These are phyloP conservation scores for Tiliacea citrago DNA, from an alignment of 2,888 invertebrate species.

Conservation along the genomic window DNA sequence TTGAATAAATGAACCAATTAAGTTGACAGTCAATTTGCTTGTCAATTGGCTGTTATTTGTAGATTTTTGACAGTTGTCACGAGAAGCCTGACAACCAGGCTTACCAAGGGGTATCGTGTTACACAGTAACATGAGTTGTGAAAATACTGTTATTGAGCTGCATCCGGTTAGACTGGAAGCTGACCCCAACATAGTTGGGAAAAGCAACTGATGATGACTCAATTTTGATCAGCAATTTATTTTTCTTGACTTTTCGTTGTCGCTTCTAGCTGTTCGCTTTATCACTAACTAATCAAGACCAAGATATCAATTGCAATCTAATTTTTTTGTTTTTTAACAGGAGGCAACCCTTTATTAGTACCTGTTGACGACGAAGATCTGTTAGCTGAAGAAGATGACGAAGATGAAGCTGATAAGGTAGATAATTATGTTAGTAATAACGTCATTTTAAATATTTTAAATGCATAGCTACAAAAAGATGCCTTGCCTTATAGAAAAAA, in stretches of 20 bases:
- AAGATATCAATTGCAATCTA: background rate
- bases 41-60: no score
- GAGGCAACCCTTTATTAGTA: conserved; percentile 85
- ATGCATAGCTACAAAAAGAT: background rate
- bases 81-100: no score
- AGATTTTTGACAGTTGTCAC: no score
- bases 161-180: no score
- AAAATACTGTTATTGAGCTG: no score
- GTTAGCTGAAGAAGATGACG: conserved; percentile 95
- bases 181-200: no score
- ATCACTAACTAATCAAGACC: no score
- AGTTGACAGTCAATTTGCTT: background rate
- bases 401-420: conserved; percentile 97
- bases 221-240: no score
- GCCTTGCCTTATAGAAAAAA: background rate
- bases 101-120: no score
- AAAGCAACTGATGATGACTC: no score
- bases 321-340: conserved; percentile 72
- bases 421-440: conserved; percentile 27
- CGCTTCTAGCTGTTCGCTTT: background rate
- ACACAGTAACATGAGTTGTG: no score
- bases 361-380: conserved; percentile 92
- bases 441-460: conserved; percentile 15
- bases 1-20: background rate
- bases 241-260: background rate